These are phyloP conservation scores for Macrotis lagotis DNA, from an alignment of 2,113 vertebrate genomes.

Conservation along the genomic window DNA sequence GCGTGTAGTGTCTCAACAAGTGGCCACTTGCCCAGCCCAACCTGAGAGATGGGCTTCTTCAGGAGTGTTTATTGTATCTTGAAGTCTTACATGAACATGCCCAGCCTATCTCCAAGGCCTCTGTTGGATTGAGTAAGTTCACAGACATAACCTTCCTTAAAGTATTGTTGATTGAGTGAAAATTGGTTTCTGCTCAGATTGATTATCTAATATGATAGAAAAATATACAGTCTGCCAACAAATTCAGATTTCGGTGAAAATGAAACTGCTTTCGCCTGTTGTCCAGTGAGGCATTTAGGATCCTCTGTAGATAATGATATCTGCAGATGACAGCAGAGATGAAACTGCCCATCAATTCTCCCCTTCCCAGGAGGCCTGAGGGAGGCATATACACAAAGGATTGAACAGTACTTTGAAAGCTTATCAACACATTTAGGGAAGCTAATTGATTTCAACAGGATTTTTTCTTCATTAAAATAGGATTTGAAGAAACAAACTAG, in stretches of 20 bases:
- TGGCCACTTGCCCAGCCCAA: not conserved
- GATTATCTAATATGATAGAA: slow-evolving; percentile 82
- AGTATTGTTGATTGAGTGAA: slow-evolving; percentile 78
- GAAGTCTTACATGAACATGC: not conserved
- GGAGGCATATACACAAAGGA: slow-evolving; percentile 36
- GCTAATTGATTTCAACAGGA: slow-evolving; percentile 62
- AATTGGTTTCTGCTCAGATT: slow-evolving; percentile 83
- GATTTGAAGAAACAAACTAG: not conserved
- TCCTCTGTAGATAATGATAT: slow-evolving; percentile 74
- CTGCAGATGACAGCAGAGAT: slow-evolving; percentile 61
- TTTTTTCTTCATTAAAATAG: slow-evolving; percentile 26
- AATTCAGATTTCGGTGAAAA: slow-evolving; percentile 83
- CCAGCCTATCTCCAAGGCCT: not conserved
- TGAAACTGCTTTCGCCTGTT: slow-evolving; percentile 75
- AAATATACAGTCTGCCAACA: slow-evolving; percentile 79
- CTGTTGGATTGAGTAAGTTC: not conserved
- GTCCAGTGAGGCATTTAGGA: slow-evolving; percentile 79
- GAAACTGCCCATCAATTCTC: slow-evolving; percentile 50
- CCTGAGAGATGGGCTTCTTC: not conserved
- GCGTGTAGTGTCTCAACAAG: not conserved
- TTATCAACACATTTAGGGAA: not conserved
- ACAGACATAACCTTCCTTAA: slow-evolving; percentile 47
- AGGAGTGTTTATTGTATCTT: not conserved
- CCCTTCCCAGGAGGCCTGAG: slow-evolving; percentile 45
- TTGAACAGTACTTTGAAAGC: slow-evolving; percentile 28